Percentiles rank a stretch among this genome's conserved stretches.
These are phyloP conservation scores for Hydropsyche betteni DNA, from an alignment of 2,888 invertebrate genomes.

Conservation along the genomic window DNA sequence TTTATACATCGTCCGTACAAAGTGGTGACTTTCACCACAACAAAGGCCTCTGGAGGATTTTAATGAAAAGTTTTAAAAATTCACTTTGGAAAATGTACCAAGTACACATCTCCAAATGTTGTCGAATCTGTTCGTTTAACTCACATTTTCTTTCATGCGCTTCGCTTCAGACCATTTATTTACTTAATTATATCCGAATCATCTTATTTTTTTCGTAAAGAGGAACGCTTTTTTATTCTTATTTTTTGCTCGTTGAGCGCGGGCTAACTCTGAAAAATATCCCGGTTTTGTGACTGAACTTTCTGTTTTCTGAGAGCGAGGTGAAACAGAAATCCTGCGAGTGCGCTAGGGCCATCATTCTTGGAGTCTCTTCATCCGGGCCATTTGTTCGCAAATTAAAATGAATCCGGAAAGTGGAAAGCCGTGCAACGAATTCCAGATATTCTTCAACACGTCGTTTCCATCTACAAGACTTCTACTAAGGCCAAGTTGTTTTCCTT, in stretches of 20 bases:
- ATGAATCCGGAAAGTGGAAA: conserved; percentile 39
- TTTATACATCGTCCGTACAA: background rate
- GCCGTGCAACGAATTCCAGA: conserved; percentile 31
- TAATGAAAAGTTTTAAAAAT: no score
- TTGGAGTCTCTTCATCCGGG: conserved; percentile 41
- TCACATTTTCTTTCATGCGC: no score
- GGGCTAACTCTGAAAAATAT: conserved; percentile 32
- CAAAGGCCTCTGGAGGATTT: background rate
- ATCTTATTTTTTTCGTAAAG: background rate
- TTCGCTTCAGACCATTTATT: no score
- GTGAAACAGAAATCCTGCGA: conserved; percentile 32
- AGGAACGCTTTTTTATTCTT: background rate
- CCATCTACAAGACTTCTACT: background rate
- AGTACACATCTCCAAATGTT: no score
- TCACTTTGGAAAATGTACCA: no score
- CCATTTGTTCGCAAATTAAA: conserved; percentile 46
- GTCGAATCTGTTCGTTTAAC: no score
- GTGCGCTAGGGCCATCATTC: conserved; percentile 41
- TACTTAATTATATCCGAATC: background rate
- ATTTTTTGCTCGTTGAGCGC: conserved; percentile 10
- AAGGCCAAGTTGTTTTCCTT: background rate
- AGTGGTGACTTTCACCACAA: background rate
- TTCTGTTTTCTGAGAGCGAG: conserved; percentile 23
- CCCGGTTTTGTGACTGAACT: conserved; percentile 23
- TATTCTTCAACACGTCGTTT: conserved; percentile 16